A percentile compares a stretch with the other conserved stretches of the same genome.
These are phyloP conservation scores for Calidris pugnax DNA, from an alignment of 2,113 vertebrate species.

Conservation along the genomic window DNA sequence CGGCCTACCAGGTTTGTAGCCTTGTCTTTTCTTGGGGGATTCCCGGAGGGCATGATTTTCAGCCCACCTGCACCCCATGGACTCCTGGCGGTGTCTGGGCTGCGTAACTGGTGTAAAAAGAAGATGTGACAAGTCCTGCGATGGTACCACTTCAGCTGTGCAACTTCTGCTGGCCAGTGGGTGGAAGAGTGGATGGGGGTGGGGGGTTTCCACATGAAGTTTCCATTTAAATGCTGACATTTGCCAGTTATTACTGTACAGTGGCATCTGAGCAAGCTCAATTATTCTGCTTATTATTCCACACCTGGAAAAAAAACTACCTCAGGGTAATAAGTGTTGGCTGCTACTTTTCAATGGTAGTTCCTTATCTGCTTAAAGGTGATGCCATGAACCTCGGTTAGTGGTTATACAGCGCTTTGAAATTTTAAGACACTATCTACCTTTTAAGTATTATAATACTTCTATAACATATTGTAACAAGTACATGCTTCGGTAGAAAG, in stretches of 20 bases:
- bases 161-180: not conserved
- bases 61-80: not conserved
- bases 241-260: not conserved
- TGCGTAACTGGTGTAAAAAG: not conserved
- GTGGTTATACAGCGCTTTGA: not conserved
- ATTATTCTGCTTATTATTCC: not conserved
- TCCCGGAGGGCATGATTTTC: not conserved
- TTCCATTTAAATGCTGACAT: not conserved
- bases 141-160: not conserved
- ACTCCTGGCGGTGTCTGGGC: accelerated
- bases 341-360: not conserved
- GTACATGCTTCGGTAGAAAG: not conserved
- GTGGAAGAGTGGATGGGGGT: not conserved
- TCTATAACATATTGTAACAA: not conserved
- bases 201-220: not conserved
- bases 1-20: not conserved
- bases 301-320: not conserved
- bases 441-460: not conserved
- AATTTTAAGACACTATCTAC: not conserved
- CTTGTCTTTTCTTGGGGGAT: not conserved
- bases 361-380: not conserved
- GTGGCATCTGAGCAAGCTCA: not conserved
- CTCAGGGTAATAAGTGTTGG: not conserved
- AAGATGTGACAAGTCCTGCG: not conserved
- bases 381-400: not conserved